Base-by-base conservation (phyloP, 1,140 invertebrate species). In the Chionoecetes opilio region DNA sequence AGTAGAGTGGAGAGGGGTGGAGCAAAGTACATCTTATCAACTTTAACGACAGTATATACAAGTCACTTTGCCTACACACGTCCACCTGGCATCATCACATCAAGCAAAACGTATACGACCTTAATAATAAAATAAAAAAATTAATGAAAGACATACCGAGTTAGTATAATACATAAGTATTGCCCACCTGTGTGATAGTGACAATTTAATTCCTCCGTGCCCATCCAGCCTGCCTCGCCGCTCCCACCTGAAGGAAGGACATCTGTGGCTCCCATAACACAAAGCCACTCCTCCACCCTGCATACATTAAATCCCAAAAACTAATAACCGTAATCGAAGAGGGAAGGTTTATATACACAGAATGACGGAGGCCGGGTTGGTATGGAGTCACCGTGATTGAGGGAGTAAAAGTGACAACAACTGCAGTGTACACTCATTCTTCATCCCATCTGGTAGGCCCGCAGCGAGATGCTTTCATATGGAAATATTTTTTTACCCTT, bases 241-340 rank as follows among this genome's bases (percentile, higher is more conserved):
- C 63, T 26, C n/a, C 41, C 88, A 26, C 14, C 41, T 53, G 35
- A 53, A 31, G 41, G 35, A 53, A 31, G 41, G 38, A 90, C 88
- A 90, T 90, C 88, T 90, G 88, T 63, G 35, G 29, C 17, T 53
- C 88, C 0, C 17, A 34, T 9, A 90, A 31, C 88, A 90, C 41
- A 53, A 90, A 29, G 31, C 11, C 2, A 0, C 38, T 53, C 32
- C 29, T 53, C 88, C 41, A 17, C 29, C 88, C 38, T 90, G 88
- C 88, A 90, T 90, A 90, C n/a, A 90, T 90, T 90, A 90, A 0
- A n/a, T n/a, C 88, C 87, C 29, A 29, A 17, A 29, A 46, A 90
- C 88, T 90, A 90, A 53, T 90, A 90, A 90, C 41, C 2, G 2
- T 17, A 75, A 75, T 75, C 63, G 63, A 26, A 21, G 63, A 75